These are phyloP conservation scores for Drosophila lacertosa DNA, from an alignment of 1,140 invertebrate genomes.

Conservation along the genomic window DNA sequence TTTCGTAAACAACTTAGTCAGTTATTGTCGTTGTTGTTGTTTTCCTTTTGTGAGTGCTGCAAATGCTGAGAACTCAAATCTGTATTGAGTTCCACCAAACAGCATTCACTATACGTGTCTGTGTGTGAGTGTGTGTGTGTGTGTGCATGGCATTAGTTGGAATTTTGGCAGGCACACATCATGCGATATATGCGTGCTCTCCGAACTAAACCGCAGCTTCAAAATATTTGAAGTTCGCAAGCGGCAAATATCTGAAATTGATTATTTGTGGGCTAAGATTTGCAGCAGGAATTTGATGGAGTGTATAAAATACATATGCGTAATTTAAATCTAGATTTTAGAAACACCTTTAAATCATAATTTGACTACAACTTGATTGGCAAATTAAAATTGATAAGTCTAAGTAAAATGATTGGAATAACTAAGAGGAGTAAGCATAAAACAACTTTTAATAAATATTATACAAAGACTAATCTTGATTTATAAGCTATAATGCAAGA, in stretches of 20 bases:
- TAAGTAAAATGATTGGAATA: no score
- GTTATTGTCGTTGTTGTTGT: slow-evolving; percentile 43
- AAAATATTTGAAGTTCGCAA: not conserved
- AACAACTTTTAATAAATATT: no score
- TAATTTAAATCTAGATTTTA: no score
- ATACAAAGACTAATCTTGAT: no score
- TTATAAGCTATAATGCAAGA: no score
- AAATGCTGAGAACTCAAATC: slow-evolving; percentile 62
- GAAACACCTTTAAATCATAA: no score
- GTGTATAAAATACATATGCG: no score
- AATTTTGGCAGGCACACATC: slow-evolving; percentile 42
- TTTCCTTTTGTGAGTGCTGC: slow-evolving; percentile 55
- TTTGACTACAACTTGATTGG: no score
- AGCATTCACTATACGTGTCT: slow-evolving; percentile 3
- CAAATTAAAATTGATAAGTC: no score
- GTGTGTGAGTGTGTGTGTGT: slow-evolving; percentile 3
- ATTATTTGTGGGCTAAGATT: not conserved
- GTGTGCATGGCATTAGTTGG: slow-evolving; percentile 23
- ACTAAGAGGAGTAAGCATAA: no score
- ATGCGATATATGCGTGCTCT: slow-evolving; percentile 69
- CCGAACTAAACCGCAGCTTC: slow-evolving; percentile 14
- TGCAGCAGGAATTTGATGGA: not conserved
- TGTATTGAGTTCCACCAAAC: slow-evolving; percentile 38
- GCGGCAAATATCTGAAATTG: not conserved
- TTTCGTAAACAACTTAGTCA: slow-evolving; percentile 81